Percentiles rank a stretch among this genome's conserved stretches.
Evolutionary conservation across 2,888 invertebrate genomes (phyloP).

Genomic region (Sicus ferrugineus): DNA sequence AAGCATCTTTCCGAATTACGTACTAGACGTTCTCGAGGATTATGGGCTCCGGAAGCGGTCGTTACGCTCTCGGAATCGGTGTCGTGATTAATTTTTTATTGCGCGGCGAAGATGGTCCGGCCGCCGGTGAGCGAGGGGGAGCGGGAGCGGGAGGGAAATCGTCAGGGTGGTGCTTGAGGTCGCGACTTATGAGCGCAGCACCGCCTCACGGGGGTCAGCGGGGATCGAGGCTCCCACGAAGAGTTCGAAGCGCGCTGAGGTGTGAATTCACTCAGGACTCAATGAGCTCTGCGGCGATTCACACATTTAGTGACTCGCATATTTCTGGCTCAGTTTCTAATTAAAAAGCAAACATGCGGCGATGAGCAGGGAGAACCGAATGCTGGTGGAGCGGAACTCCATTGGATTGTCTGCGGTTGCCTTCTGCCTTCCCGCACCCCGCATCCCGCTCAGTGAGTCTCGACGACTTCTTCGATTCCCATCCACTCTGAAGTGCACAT

Average conservation of each 20-base stretch:
- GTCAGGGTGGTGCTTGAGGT: constrained; percentile 15
- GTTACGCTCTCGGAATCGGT: constrained; percentile 21
- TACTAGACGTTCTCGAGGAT: constrained; percentile 12
- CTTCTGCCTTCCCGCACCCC: neutral
- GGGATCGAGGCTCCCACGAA: too few relatives aligned
- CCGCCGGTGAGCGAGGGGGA: neutral
- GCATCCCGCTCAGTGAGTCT: too few relatives aligned
- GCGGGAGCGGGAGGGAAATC: constrained; percentile 11
- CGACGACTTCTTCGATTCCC: neutral
- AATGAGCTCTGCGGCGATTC: too few relatives aligned
- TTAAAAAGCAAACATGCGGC: neutral
- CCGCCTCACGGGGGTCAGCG: neutral
- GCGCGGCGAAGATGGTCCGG: too few relatives aligned
- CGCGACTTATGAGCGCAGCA: neutral
- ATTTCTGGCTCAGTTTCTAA: too few relatives aligned
- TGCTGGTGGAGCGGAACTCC: neutral
- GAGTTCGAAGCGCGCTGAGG: too few relatives aligned
- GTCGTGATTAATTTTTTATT: constrained; percentile 52
- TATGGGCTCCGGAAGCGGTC: constrained; percentile 7
- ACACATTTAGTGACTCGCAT: too few relatives aligned
- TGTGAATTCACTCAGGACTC: too few relatives aligned
- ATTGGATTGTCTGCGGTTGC: neutral
- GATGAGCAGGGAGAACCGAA: neutral
- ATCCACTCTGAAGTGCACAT: constrained; percentile 2
- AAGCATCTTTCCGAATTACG: constrained; percentile 60